These are phyloP conservation scores for Bolborhynchus lineola DNA, from an alignment of 2,113 vertebrate genomes.

Conservation along the genomic window DNA sequence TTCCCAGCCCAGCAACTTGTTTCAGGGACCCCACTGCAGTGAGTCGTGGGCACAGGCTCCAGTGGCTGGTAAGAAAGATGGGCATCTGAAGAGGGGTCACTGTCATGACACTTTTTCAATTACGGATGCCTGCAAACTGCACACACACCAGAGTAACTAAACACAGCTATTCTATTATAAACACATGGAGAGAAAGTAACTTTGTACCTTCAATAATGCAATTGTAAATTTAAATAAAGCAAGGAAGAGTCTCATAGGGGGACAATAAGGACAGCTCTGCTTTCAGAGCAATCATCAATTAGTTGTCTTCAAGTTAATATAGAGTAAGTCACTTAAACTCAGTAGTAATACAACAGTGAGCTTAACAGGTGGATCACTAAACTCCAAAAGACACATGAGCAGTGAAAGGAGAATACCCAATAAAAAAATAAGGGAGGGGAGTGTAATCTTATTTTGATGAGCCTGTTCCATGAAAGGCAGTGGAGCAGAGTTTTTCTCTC, in stretches of 20 bases:
- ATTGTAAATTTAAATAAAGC: neutral
- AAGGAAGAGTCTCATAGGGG: neutral
- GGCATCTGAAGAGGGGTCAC: neutral
- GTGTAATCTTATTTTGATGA: neutral
- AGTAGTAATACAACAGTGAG: neutral
- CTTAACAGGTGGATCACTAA: neutral
- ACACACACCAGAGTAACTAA: neutral
- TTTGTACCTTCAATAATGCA: neutral
- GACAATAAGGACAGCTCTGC: neutral
- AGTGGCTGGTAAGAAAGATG: neutral
- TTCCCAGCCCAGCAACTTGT: neutral
- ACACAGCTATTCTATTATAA: neutral
- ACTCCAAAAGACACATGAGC: neutral
- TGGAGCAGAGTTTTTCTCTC: fast-evolving
- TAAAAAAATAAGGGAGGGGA: neutral
- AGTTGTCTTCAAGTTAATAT: neutral
- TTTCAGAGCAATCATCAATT: neutral
- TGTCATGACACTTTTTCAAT: neutral
- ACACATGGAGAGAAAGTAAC: neutral
- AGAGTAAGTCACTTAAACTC: neutral
- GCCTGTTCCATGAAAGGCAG: neutral
- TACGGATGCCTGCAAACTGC: neutral
- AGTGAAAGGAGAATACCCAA: neutral
- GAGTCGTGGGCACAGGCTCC: neutral
- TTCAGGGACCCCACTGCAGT: neutral